Base-by-base conservation (phyloP, 2,113 vertebrate genomes). In the Lampris megalopsis region DNA sequence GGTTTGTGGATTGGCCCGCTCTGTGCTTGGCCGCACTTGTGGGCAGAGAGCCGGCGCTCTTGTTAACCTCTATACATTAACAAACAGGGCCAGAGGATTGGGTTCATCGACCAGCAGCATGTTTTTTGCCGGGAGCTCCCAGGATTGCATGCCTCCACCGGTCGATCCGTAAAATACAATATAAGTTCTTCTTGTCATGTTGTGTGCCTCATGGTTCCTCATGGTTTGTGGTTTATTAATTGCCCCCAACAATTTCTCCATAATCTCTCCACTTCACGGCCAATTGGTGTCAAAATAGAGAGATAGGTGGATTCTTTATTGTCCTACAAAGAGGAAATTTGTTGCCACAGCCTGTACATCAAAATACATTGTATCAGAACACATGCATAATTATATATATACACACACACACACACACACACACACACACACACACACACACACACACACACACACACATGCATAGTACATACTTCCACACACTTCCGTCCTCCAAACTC, bases 11-110 rank as follows among this genome's bases (percentile, higher is more conserved):
- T 71, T 81, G 78, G 79, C 65, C 63, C 53, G 24, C 37, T 52
- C 68, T 73, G 68, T 65, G 77, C 77, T 80, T 70, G 63, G 71
- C 80, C 89, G 76, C 74, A 82, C 60, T 52, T 83, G 78, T 68
- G 84, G 73, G 71, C 86, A 83, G 71, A 74, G 75, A 63, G 74
- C 80, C 75, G 48, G 6, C 69, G 59, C 41, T 4, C 65, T 58
- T 85, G 80, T 79, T 82, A 81, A 58, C 75, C 76, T 81, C 80
- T 85, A 75, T 56, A 71, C 79, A 78, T 50, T 86, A 86, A 87
- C 82, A 68, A 83, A 50, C 68, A 40, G 64, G 78, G 79, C 74
- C 86, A 84, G 75, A 76, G 73, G 73, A 47, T 73, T 72, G 50
- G 78, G 72, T 73, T 72, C 78, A 60, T 49, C 75, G 72, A 75